Conservation (phyloP, 2,797 vertebrate species). For the Scyliorhinus canicula region DNA sequence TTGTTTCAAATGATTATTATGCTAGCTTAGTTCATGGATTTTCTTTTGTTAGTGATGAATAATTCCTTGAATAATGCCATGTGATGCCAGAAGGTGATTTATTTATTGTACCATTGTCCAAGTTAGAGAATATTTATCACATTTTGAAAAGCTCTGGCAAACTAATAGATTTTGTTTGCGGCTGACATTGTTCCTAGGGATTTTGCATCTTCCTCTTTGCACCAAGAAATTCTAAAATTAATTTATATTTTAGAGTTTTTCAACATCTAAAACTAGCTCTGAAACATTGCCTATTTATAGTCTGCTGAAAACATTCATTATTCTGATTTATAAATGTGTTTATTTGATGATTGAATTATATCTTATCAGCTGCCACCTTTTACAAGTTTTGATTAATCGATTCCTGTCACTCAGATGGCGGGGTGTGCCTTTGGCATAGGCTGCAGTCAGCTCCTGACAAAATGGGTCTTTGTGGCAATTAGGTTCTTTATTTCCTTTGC, state of each 20-base stretch:
- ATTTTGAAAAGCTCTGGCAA: conserved; percentile 20
- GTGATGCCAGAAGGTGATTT: neutral
- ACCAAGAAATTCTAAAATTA: neutral
- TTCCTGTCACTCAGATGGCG: neutral
- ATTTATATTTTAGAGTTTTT: neutral
- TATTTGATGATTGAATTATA: neutral
- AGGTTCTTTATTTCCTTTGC: neutral
- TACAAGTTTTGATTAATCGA: neutral
- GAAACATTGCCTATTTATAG: neutral
- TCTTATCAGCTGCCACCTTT: neutral
- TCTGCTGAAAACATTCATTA: neutral
- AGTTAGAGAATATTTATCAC: neutral
- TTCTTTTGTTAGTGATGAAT: neutral
- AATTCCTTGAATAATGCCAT: neutral
- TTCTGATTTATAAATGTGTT: neutral
- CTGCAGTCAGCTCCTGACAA: neutral
- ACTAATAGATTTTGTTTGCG: neutral
- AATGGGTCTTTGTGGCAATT: neutral
- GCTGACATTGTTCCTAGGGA: neutral
- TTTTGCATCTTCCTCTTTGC: neutral
- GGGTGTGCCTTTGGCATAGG: neutral
- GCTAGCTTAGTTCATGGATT: neutral
- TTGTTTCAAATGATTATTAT: neutral
- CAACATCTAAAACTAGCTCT: neutral
- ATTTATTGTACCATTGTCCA: neutral